Conservation (phyloP, 2,888 invertebrate genomes). For the Acanthoscelides obtectus region DNA sequence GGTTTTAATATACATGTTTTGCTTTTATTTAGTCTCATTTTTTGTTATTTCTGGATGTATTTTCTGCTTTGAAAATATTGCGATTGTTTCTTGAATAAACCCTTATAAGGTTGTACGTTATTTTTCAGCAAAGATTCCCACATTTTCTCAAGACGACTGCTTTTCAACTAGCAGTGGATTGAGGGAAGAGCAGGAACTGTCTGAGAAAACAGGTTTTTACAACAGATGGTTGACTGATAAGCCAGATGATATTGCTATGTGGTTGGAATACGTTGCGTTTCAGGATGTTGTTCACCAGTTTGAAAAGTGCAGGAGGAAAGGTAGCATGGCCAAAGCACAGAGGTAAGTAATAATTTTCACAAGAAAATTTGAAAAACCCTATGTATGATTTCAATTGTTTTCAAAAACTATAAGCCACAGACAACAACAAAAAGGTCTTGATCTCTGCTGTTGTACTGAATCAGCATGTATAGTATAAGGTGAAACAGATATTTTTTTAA, state of each 20-base stretch:
- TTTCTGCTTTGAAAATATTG: no score
- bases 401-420: no score
- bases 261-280: constrained; percentile 58
- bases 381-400: no score
- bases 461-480: no score
- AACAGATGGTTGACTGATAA: constrained; percentile 51
- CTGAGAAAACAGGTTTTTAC: constrained; percentile 50
- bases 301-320: constrained; percentile 46
- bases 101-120: background rate
- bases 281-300: constrained; percentile 51
- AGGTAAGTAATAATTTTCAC: constrained; percentile 1
- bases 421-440: no score
- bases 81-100: no score
- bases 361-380: no score
- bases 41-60: no score
- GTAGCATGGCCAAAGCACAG: constrained; percentile 45
- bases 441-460: no score
- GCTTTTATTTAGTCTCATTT: no score
- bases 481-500: no score
- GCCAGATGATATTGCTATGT: constrained; percentile 52
- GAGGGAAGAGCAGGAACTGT: constrained; percentile 50
- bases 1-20: no score
- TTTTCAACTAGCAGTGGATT: constrained; percentile 25
- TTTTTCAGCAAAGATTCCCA: background rate
- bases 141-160: background rate